A percentile compares a stretch with the other conserved stretches of the same genome.
Conservation (phyloP, 2,113 vertebrate species). For the Prochilodus magdalenae region DNA sequence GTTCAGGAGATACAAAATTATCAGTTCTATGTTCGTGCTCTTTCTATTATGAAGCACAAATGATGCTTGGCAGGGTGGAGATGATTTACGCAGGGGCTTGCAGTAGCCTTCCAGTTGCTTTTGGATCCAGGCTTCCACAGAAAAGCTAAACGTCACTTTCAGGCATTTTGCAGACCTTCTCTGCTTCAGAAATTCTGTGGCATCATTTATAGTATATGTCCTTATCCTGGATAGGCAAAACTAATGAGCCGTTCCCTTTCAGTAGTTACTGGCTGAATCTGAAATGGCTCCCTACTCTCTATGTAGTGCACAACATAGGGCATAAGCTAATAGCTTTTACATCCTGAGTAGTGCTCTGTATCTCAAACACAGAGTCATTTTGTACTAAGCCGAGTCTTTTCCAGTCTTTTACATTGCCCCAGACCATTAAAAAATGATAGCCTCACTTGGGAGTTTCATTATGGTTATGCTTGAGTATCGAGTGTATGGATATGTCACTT, state of each 20-base stretch:
- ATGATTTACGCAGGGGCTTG: not conserved
- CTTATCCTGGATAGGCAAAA: not conserved
- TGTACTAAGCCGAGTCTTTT: slow-evolving; percentile 5
- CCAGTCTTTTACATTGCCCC: not conserved
- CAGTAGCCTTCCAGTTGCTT: not conserved
- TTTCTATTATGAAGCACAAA: slow-evolving; percentile 16
- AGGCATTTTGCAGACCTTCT: not conserved
- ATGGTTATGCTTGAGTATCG: slow-evolving; percentile 33
- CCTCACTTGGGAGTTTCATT: slow-evolving; percentile 25
- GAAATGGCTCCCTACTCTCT: slow-evolving; percentile 13
- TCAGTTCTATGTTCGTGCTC: not conserved
- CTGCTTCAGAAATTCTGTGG: not conserved
- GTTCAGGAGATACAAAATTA: not conserved
- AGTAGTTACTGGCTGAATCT: slow-evolving; percentile 8
- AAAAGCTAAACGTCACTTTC: not conserved
- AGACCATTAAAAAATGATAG: slow-evolving; percentile 33
- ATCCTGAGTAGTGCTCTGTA: slow-evolving; percentile 24
- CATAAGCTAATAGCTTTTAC: slow-evolving; percentile 7
- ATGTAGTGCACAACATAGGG: slow-evolving; percentile 36
- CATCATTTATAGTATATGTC: slow-evolving; percentile 32
- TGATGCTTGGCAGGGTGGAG: slow-evolving; percentile 7
- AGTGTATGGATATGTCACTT: slow-evolving; percentile 30
- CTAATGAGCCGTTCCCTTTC: slow-evolving; percentile 39
- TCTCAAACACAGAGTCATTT: slow-evolving; percentile 43
- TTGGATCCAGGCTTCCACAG: not conserved